These are phyloP conservation scores for Anoplolepis gracilipes DNA, from an alignment of 1,140 invertebrate species.

Conservation along the genomic window DNA sequence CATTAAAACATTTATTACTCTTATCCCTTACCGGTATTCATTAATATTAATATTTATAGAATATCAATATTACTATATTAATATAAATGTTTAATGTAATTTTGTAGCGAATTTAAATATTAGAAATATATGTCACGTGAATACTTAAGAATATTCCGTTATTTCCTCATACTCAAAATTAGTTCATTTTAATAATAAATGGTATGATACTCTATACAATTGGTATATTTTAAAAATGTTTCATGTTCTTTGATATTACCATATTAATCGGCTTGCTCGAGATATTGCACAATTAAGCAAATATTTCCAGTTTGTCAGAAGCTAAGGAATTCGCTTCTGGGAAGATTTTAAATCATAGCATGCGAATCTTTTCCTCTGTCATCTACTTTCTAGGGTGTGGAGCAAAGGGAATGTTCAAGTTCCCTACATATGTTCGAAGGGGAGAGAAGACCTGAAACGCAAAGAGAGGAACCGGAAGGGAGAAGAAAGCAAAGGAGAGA, in stretches of 20 bases:
- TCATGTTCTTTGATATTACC: background rate
- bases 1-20: constrained; percentile 22
- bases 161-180: background rate
- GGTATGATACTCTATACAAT: background rate
- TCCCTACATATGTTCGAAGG: constrained; percentile 51
- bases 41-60: background rate
- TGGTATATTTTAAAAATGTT: constrained; percentile 26
- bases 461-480: background rate
- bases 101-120: background rate
- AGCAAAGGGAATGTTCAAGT: background rate
- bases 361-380: constrained; percentile 65
- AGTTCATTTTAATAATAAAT: constrained; percentile 1
- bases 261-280: constrained; percentile 7
- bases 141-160: background rate
- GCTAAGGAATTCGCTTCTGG: constrained; percentile 54
- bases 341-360: constrained; percentile 69
- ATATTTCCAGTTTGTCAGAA: constrained; percentile 18
- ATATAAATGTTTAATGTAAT: background rate
- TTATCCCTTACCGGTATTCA: no score
- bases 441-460: constrained; percentile 2
- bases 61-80: background rate
- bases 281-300: constrained; percentile 34
- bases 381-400: constrained; percentile 68
- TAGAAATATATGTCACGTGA: background rate
- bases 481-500: constrained; percentile 45